Evolutionary conservation across 2,113 vertebrate species (phyloP).

Genomic region (Plecotus auritus): DNA sequence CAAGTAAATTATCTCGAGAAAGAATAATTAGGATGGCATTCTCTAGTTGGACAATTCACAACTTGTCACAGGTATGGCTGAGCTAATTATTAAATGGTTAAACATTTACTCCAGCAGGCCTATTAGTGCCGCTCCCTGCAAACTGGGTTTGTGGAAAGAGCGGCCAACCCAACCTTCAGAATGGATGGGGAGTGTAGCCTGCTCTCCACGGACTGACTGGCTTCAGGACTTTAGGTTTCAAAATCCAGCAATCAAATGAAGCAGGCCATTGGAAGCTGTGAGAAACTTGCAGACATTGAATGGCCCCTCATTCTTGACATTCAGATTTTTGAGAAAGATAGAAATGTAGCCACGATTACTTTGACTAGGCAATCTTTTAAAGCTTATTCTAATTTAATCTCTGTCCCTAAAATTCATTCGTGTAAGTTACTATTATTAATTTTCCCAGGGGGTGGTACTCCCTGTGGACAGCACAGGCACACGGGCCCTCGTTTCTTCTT

Average conservation of each 20-base stretch:
- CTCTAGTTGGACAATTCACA: constrained; percentile 74
- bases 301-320: constrained; percentile 51
- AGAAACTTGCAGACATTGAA: constrained; percentile 10
- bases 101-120: constrained; percentile 70
- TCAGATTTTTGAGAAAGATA: constrained; percentile 66
- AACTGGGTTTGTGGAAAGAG: constrained; percentile 37
- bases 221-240: constrained; percentile 24
- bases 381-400: constrained; percentile 71
- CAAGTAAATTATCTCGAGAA: constrained; percentile 77
- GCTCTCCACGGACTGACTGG: background rate
- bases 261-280: constrained; percentile 19
- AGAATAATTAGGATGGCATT: constrained; percentile 78
- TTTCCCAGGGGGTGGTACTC: constrained; percentile 65
- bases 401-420: constrained; percentile 60
- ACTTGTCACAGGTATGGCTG: constrained; percentile 74
- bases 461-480: constrained; percentile 62
- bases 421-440: constrained; percentile 58
- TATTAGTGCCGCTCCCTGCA: constrained; percentile 32
- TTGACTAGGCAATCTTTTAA: constrained; percentile 64
- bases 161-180: constrained; percentile 49
- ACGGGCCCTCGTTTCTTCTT: constrained; percentile 66
- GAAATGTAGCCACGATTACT: constrained; percentile 66
- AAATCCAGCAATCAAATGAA: background rate
- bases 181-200: background rate
- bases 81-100: constrained; percentile 78